A percentile compares a stretch with the other conserved stretches of the same genome.
Conservation (phyloP, 2,888 invertebrate genomes). For the Cerceris rybyensis region DNA sequence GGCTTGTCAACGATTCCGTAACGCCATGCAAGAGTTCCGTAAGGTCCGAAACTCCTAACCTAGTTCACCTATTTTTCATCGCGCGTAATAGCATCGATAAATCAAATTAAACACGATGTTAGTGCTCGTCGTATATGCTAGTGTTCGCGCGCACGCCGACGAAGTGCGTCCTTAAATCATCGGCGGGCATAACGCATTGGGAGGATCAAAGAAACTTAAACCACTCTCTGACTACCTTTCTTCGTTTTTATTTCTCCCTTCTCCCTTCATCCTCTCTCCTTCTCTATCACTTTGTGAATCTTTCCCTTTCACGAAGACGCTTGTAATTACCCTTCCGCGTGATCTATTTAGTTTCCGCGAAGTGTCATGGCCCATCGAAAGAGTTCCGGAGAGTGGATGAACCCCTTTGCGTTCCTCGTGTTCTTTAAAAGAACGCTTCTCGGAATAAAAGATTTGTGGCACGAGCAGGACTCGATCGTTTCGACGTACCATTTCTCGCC, state of each 20-base stretch:
- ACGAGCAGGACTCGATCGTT: conserved; percentile 42
- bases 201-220: conserved; percentile 78
- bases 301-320: conserved; percentile 64
- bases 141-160: conserved; percentile 46
- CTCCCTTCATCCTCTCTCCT: not conserved
- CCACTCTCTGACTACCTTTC: conserved; percentile 52
- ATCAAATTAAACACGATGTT: conserved; percentile 78
- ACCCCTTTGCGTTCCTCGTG: conserved; percentile 29
- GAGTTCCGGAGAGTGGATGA: conserved; percentile 62
- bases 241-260: conserved; percentile 44
- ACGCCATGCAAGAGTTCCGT: conserved; percentile 37
- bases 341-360: conserved; percentile 76
- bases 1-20: conserved; percentile 54
- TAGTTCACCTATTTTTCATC: conserved; percentile 76
- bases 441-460: conserved; percentile 60
- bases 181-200: conserved; percentile 74
- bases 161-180: conserved; percentile 77
- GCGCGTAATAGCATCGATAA: conserved; percentile 75
- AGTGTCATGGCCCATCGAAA: conserved; percentile 75
- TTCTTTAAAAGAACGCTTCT: conserved; percentile 60
- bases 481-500: conserved; percentile 32
- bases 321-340: conserved; percentile 77
- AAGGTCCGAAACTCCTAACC: conserved; percentile 65
- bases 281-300: conserved; percentile 8
- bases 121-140: conserved; percentile 53